Base-by-base conservation (phyloP, 2,113 vertebrate genomes). In the Dolichallabes microphthalmus region DNA sequence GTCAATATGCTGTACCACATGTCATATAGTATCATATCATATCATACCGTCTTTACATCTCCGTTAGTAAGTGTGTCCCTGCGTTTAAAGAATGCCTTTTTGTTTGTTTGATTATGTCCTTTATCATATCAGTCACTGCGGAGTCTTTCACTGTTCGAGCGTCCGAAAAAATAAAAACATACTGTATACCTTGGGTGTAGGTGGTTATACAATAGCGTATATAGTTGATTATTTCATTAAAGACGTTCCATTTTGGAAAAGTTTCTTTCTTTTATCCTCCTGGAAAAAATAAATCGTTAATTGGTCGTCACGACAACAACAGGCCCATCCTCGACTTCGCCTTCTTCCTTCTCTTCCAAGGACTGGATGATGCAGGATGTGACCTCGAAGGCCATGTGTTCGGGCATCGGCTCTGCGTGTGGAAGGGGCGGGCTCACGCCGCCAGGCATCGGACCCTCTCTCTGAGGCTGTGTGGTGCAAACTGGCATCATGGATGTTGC, bases 351-450 rank as follows among this genome's bases (percentile, higher is more conserved):
- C 90, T 97, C 96, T 58, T 97, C 97, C 83, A 96, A 93, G 0
- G 96, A 95, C 74, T 96, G 97, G 88, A 98, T 94, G 3, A 96
- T 93, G 39, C 96, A 97, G 66, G 97, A 96, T 27, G 96, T 97
- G 85, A 97, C 95, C 0, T 98, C 96, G 15, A 97, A 98, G 76
- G 96, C 93, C 90, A 94, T 97, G 88, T 96, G 94, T 89, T 95
- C 96, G 61, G 93, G 87, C 1, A 82, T 68, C 3, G 89, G 61
- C 25, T 93, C 92, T 1, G 64, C 15, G 5, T 90, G 93, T 85
- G 94, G 90, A 83, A 92, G 86, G 86, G 80, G 45, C 80, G 91
- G 88, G 90, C 74, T 87, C 76, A 77, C n/a, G n/a, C 68, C 55
- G 11, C 52, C 76, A 50, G 90, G 89, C 0, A 88, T n/a, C 30